phyloP scores from a whole-genome alignment of 2,888 invertebrate genomes.

The Fissipunctia ypsillon region DNA sequence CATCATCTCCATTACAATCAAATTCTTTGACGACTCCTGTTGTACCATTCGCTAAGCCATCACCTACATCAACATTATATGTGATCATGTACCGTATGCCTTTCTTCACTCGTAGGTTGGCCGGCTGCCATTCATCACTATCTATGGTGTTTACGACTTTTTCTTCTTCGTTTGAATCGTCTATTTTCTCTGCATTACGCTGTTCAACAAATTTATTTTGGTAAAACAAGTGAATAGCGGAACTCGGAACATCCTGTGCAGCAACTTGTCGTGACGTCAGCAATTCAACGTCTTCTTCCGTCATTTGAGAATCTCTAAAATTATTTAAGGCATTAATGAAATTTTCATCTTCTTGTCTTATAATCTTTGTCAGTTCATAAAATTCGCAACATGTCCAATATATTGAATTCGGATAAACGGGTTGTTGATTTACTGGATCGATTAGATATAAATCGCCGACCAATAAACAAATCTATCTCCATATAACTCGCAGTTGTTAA shows the following conservation, averaged over 20 bases:
- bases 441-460: constrained; percentile 20
- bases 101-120: background rate
- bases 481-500: background rate
- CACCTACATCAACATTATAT: constrained; percentile 12
- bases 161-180: constrained; percentile 9
- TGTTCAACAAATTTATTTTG: constrained; percentile 9
- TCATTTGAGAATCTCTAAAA: constrained; percentile 51
- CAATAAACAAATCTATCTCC: constrained; percentile 24
- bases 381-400: constrained; percentile 47
- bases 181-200: background rate
- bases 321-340: constrained; percentile 50
- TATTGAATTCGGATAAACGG: constrained; percentile 31
- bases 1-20: constrained; percentile 9
- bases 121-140: constrained; percentile 15
- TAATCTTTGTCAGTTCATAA: constrained; percentile 48
- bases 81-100: constrained; percentile 14
- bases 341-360: constrained; percentile 48
- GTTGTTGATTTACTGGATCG: constrained; percentile 13
- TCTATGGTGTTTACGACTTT: constrained; percentile 1
- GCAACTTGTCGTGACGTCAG: constrained; percentile 32
- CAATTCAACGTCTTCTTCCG: constrained; percentile 37
- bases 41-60: constrained; percentile 13
- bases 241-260: constrained; percentile 9
- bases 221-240: constrained; percentile 23
- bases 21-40: constrained; percentile 17